Evolutionary conservation across 1,140 invertebrate genomes (phyloP).

Genomic region (Anoplolepis gracilipes): DNA sequence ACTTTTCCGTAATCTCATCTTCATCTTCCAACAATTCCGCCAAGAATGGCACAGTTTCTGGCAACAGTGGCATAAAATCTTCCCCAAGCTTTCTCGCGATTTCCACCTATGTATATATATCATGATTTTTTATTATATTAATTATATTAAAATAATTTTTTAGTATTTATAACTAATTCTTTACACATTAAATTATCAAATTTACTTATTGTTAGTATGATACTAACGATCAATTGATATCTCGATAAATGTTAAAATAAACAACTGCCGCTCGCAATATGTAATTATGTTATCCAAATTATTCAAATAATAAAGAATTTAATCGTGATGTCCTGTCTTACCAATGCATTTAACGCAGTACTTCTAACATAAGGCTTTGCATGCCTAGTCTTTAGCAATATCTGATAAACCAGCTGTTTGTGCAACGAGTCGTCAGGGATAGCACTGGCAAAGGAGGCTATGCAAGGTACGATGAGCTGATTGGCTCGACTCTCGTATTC

Average conservation of each 20-base stretch:
- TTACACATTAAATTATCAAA: background rate
- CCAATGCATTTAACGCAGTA: slow-evolving; percentile 79
- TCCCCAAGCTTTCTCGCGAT: slow-evolving; percentile 92
- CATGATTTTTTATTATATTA: background rate
- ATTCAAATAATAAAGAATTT: slow-evolving; percentile 37
- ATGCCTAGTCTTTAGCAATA: slow-evolving; percentile 94
- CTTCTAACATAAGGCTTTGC: slow-evolving; percentile 86
- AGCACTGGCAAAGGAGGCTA: slow-evolving; percentile 93
- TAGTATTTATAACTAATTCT: background rate
- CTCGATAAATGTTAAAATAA: background rate
- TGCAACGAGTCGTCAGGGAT: slow-evolving; percentile 94
- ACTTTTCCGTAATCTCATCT: slow-evolving; percentile 91
- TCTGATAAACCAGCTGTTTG: slow-evolving; percentile 95
- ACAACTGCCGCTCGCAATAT: slow-evolving; percentile 49
- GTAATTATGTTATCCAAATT: background rate
- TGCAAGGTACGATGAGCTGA: slow-evolving; percentile 90
- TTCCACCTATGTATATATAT: slow-evolving; percentile 89
- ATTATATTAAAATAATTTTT: background rate
- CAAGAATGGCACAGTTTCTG: slow-evolving; percentile 94
- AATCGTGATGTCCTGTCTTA: slow-evolving; percentile 60
- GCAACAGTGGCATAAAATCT: slow-evolving; percentile 92
- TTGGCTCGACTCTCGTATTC: slow-evolving; percentile 87
- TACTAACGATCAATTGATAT: no score
- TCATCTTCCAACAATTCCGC: slow-evolving; percentile 95
- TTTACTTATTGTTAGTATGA: background rate